Base-by-base conservation (phyloP, 2,888 invertebrate species). In the Synergus laeviventris region DNA sequence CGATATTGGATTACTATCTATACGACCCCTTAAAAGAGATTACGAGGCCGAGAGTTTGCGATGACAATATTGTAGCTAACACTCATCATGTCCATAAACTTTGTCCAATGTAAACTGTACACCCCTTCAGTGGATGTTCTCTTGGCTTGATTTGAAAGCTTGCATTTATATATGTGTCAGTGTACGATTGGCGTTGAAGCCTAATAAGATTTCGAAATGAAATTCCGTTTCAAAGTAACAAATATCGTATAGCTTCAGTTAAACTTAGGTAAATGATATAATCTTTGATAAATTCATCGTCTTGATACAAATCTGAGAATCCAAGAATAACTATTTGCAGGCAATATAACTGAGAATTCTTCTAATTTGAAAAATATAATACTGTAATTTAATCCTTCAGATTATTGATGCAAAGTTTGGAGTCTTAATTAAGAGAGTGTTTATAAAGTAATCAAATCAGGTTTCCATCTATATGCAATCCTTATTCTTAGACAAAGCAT, bases 11-110 rank as follows among this genome's bases (percentile, higher is more conserved):
- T 66, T 66, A 66, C 66, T 42, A 45, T 66, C 45, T 66, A 66
- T 66, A 66, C 24, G 66, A 66, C 66, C 66, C 66, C 45, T 66
- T 66, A 66, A 66, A 66, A 66, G 66, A 66, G 66, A 66, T 66
- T 66, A 66, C 66, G 66, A 31, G 66, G 66, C 45, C 66, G 45
- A 66, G 66, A 45, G 66, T 45, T 66, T 66, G 66, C 21, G 45
- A 45, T 42, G 66, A 45, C 66, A 66, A 66, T 66, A 42, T 66
- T 66, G 45, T 21, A 66, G 45, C 1, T 16, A 45, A 45, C 45
- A 24, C 64, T 64, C 64, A 42, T 24, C 45, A 45, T 16, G 24
- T 45, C 66, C 14, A 66, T 66, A 66, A 66, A 66, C 45, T 42
- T 61, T 31, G 31, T 31, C 5, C 3, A 31, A 8, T n/a, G 16